Conservation (phyloP, 2,888 invertebrate genomes). For the Linnaemya vulpina region DNA sequence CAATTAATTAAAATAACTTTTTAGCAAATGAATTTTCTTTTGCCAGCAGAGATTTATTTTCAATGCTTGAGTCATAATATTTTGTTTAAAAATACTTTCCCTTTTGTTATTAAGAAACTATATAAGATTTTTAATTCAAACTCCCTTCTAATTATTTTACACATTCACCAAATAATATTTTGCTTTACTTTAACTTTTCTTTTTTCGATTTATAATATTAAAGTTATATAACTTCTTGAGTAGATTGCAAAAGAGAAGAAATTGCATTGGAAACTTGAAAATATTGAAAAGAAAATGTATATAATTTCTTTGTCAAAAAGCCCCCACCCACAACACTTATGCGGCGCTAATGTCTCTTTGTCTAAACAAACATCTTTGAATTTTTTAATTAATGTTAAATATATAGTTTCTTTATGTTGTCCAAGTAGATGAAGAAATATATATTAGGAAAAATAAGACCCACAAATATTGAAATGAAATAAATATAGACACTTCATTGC, state of each 20-base stretch:
- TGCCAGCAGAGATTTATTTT: background rate
- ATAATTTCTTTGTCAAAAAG: too few species aligned
- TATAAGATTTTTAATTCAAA: background rate
- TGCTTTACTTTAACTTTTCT: background rate
- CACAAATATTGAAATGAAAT: constrained; percentile 33
- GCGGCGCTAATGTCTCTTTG: background rate
- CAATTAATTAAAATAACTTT: background rate
- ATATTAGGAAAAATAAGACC: background rate
- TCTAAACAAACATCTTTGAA: background rate
- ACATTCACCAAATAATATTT: background rate
- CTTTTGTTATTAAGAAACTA: background rate
- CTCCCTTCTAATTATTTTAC: background rate
- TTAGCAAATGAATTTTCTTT: background rate
- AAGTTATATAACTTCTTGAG: background rate
- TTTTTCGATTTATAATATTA: background rate
- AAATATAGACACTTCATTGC: background rate
- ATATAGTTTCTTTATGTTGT: background rate
- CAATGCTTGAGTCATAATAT: background rate
- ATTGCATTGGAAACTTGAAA: too few species aligned
- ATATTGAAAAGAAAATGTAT: too few species aligned
- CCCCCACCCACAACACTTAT: background rate
- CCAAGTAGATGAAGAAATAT: constrained; percentile 10
- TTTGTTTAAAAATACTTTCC: background rate
- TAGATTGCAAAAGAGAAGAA: background rate
- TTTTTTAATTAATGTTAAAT: constrained; percentile 40